These are phyloP conservation scores for Tychaedon coryphoeus DNA, from an alignment of 2,113 vertebrate genomes.

Conservation along the genomic window DNA sequence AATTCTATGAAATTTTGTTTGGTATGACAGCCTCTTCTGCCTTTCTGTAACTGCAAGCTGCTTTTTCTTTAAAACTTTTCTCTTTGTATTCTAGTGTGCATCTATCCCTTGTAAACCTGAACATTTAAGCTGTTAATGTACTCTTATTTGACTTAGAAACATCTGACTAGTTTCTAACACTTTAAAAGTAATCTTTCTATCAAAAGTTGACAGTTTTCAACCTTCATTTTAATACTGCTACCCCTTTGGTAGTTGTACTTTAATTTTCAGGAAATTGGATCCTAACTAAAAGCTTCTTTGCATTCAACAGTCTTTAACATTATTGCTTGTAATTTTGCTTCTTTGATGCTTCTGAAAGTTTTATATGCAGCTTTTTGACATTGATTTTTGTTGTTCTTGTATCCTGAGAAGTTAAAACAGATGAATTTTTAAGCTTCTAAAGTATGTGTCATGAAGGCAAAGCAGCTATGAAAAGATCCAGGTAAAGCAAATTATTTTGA, in stretches of 20 bases:
- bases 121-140: neutral
- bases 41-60: neutral
- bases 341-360: neutral
- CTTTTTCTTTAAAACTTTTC: neutral
- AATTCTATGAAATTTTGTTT: neutral
- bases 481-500: neutral
- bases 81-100: neutral
- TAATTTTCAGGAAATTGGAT: constrained; percentile 2
- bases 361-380: neutral
- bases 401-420: neutral
- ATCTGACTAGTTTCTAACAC: neutral
- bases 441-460: neutral
- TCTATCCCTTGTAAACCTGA: neutral
- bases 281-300: constrained; percentile 24
- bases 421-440: neutral
- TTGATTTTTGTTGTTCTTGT: neutral
- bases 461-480: neutral
- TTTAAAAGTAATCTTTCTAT: constrained; percentile 26
- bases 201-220: constrained; percentile 25
- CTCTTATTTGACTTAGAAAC: neutral
- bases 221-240: neutral
- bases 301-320: neutral
- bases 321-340: neutral
- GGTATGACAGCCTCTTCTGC: neutral
- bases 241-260: neutral